Evolutionary conservation across 1,140 invertebrate genomes (phyloP).

Genomic region (Mya arenaria): DNA sequence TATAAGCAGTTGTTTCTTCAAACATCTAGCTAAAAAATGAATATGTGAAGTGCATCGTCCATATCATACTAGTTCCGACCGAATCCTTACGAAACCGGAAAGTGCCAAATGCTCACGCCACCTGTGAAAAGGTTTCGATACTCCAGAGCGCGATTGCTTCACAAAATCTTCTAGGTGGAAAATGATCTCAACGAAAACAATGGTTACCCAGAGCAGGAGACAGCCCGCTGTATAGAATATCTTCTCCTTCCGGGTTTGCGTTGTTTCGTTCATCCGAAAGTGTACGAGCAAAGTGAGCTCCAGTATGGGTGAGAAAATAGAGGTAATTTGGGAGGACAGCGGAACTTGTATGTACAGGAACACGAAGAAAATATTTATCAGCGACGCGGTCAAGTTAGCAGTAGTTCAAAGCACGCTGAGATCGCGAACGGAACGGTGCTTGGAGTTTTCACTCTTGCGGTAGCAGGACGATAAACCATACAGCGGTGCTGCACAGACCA

Average conservation of each 20-base stretch:
- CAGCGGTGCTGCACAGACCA: slow-evolving; percentile 63
- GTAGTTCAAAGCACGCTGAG: slow-evolving; percentile 64
- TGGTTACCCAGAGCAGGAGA: slow-evolving; percentile 38
- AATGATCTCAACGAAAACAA: slow-evolving; percentile 58
- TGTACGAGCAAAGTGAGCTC: slow-evolving; percentile 62
- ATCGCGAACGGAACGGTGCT: slow-evolving; percentile 63
- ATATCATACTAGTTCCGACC: no score
- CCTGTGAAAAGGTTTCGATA: slow-evolving; percentile 71
- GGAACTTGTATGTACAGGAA: slow-evolving; percentile 62
- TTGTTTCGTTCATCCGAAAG: slow-evolving; percentile 62
- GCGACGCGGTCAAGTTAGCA: slow-evolving; percentile 68
- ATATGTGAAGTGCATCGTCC: no score
- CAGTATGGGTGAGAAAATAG: slow-evolving; percentile 62
- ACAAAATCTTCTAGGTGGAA: slow-evolving; percentile 52
- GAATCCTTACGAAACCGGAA: no score
- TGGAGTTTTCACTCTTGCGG: slow-evolving; percentile 70
- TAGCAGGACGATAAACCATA: slow-evolving; percentile 69
- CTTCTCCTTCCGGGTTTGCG: slow-evolving; percentile 38
- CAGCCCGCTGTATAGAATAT: slow-evolving; percentile 51
- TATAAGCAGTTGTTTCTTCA: no score
- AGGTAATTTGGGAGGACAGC: slow-evolving; percentile 60
- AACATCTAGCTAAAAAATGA: no score
- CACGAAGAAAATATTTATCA: slow-evolving; percentile 70
- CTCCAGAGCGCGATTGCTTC: slow-evolving; percentile 68
- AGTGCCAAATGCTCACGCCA: no score